These are phyloP conservation scores for Gortyna flavago DNA, from an alignment of 2,888 invertebrate species.

Conservation along the genomic window DNA sequence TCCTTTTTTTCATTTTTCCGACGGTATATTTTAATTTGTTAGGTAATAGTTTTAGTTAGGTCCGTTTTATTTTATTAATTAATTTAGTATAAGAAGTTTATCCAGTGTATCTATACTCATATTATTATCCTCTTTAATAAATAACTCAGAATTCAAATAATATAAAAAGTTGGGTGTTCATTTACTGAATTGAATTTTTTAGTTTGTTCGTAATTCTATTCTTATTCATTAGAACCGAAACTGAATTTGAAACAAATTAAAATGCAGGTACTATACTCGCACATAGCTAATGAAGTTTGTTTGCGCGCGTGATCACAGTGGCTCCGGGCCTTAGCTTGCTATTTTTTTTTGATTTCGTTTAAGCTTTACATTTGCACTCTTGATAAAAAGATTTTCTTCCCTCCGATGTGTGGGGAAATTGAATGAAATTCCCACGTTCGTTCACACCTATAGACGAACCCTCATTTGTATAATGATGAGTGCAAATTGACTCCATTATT, in stretches of 20 bases:
- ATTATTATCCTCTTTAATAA: neutral
- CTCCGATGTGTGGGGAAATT: slow-evolving; percentile 41
- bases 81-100: too few relatives aligned
- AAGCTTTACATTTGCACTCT: slow-evolving; percentile 53
- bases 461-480: slow-evolving; percentile 50
- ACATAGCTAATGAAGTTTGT: slow-evolving; percentile 40
- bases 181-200: neutral
- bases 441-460: slow-evolving; percentile 48
- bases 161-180: neutral
- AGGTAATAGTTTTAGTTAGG: too few relatives aligned
- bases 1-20: too few relatives aligned
- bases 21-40: neutral
- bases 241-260: slow-evolving; percentile 39
- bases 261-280: slow-evolving; percentile 34
- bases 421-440: slow-evolving; percentile 51
- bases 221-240: neutral
- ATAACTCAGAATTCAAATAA: neutral
- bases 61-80: too few relatives aligned
- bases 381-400: slow-evolving; percentile 52
- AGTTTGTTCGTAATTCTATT: neutral
- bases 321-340: slow-evolving; percentile 49
- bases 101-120: too few relatives aligned
- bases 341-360: slow-evolving; percentile 57
- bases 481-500: slow-evolving; percentile 52
- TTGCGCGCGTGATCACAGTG: slow-evolving; percentile 32